Evolutionary conservation across 2,888 invertebrate genomes (phyloP), one percentile per base, ranked within the genome.

Genomic region (Rhaphigaster nebulosa): DNA sequence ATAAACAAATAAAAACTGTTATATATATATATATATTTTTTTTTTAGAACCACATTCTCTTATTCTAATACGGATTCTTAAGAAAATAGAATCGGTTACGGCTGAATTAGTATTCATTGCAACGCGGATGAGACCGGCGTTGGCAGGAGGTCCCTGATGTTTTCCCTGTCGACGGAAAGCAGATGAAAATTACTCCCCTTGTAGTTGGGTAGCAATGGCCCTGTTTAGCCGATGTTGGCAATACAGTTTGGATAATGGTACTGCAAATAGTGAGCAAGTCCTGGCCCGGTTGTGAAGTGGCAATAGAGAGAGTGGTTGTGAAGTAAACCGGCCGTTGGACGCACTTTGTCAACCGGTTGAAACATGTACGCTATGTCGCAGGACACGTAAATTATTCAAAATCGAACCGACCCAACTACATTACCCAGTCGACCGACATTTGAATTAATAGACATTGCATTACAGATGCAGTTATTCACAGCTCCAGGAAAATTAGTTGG

Each of bases 381-480:
- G 84, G 84, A 45, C n/a, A 50, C 84, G 38, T 84, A 84, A 84
- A 84, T 84, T 84, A 84, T 84, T 84, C 84, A 84, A 41, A 84
- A 84, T 84, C 84, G 84, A 84, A 84, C 84, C 6, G 84, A 84
- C 60, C 88, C 41, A 88, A 88, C 41, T 88, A 60, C 88, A 88
- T 88, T 88, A 88, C 26, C 60, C 54, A 88, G 41, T 60, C 88
- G n/a, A 88, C 88, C 88, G 88, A 65, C 88, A 41, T 88, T 88
- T 88, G 88, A 88, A 88, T 88, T 88, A 88, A 60, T 88, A 88
- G 88, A 88, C 88, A 41, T 60, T 88, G 38, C 88, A 88, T 88
- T 88, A 88, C 60, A 8, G 88, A 88, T 88, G 88, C 88, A 88
- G 88, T 88, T 88, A 88, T 88, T 88, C 88, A 38, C 50, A n/a